phyloP scores from a whole-genome alignment of 2,113 vertebrate genomes.

The Hemicordylus capensis region DNA sequence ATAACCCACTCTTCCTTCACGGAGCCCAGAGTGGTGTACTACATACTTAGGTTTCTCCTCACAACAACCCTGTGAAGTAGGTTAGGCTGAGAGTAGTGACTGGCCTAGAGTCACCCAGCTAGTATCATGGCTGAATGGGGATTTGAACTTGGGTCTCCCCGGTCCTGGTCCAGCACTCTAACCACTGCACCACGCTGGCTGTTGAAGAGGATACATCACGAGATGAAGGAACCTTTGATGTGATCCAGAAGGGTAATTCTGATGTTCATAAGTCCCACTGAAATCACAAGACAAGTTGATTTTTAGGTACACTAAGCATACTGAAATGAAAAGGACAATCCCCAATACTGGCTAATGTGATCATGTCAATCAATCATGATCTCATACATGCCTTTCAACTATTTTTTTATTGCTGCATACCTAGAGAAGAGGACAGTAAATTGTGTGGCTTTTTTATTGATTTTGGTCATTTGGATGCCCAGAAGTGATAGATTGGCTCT shows the following conservation, averaged over 20 bases:
- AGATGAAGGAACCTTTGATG: not conserved
- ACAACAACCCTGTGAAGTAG: no score
- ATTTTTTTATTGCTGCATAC: not conserved
- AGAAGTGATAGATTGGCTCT: constrained; percentile 36
- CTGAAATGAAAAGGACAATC: not conserved
- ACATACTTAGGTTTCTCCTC: no score
- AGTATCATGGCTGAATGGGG: no score
- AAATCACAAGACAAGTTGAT: not conserved
- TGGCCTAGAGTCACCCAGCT: no score
- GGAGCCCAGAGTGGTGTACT: no score
- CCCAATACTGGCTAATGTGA: not conserved
- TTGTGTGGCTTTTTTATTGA: not conserved
- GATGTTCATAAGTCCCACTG: not conserved
- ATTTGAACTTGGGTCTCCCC: no score
- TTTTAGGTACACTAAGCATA: not conserved
- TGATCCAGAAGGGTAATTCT: not conserved
- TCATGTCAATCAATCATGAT: constrained; percentile 10
- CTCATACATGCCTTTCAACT: not conserved
- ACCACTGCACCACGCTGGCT: no score
- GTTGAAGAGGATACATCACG: no score
- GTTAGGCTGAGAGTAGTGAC: no score
- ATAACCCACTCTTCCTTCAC: no score
- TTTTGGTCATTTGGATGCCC: constrained; percentile 15
- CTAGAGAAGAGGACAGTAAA: constrained; percentile 38
- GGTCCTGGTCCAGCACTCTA: no score